phyloP scores from a whole-genome alignment of 2,888 invertebrate genomes.

The Tiliacea citrago region DNA sequence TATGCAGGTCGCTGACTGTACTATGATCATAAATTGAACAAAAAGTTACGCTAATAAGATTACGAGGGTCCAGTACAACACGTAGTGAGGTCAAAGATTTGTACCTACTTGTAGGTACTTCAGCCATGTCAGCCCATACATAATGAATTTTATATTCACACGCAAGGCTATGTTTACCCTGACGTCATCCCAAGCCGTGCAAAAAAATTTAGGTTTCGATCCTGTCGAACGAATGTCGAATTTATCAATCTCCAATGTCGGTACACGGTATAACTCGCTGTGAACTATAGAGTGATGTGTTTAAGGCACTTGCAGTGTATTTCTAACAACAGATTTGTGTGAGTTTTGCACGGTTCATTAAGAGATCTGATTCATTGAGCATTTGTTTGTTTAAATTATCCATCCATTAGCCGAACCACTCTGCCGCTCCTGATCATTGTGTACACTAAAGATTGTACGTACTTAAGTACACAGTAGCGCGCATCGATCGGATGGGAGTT shows the following conservation, averaged over 20 bases:
- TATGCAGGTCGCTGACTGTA: no score
- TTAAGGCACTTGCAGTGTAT: conserved; percentile 34
- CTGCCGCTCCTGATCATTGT: conserved; percentile 40
- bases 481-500: conserved; percentile 58
- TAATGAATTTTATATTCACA: conserved; percentile 73
- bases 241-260: conserved; percentile 58
- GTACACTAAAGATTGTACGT: conserved; percentile 22
- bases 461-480: conserved; percentile 22
- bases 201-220: conserved; percentile 62
- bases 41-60: conserved; percentile 57
- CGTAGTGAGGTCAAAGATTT: conserved; percentile 55
- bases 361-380: conserved; percentile 47
- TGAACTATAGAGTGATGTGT: conserved; percentile 24
- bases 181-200: conserved; percentile 72
- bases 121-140: conserved; percentile 58
- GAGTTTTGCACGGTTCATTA: conserved; percentile 41
- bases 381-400: conserved; percentile 60
- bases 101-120: conserved; percentile 36
- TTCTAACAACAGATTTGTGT: conserved; percentile 46
- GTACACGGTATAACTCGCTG: conserved; percentile 17
- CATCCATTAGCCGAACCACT: conserved; percentile 57
- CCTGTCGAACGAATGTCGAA: conserved; percentile 67
- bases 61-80: conserved; percentile 37
- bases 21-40: conserved; percentile 13
- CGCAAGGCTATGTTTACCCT: conserved; percentile 72